These are phyloP conservation scores for Chitala chitala DNA, from an alignment of 2,113 vertebrate genomes.

Conservation along the genomic window DNA sequence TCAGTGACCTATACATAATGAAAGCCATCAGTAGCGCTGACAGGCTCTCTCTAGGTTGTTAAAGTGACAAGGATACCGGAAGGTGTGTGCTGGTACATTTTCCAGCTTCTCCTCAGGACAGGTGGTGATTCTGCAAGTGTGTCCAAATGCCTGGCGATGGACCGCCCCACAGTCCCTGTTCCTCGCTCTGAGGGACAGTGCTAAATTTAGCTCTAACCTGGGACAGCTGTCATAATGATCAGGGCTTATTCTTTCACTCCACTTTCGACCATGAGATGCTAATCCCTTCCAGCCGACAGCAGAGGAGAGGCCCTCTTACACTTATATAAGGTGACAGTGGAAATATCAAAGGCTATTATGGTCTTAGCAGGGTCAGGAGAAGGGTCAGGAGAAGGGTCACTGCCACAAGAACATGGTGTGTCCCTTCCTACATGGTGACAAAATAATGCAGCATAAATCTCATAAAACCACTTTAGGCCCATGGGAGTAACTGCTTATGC, in stretches of 20 bases:
- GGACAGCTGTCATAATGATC: constrained; percentile 8
- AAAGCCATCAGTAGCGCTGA: constrained; percentile 1
- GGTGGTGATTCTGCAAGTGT: not conserved
- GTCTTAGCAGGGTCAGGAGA: not conserved
- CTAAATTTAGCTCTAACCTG: not conserved
- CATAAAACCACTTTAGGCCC: not conserved
- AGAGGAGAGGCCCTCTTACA: not conserved
- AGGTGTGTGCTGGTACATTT: not conserved
- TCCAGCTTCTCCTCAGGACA: not conserved
- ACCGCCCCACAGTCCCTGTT: not conserved
- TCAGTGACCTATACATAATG: no score
- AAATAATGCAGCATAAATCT: constrained; percentile 2
- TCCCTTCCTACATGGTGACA: not conserved
- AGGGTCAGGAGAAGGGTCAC: no score
- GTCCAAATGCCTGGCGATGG: not conserved
- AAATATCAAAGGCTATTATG: constrained; percentile 16
- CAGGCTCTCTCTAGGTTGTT: not conserved
- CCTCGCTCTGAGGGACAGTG: not conserved
- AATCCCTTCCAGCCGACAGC: constrained; percentile 2
- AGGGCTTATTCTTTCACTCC: not conserved
- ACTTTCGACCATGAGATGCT: not conserved
- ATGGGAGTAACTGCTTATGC: not conserved
- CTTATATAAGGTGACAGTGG: constrained; percentile 15
- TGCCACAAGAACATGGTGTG: not conserved
- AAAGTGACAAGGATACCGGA: not conserved